A percentile compares a stretch with the other conserved stretches of the same genome.
Evolutionary conservation across 2,888 invertebrate genomes (phyloP).

Genomic region (Diaperis boleti): DNA sequence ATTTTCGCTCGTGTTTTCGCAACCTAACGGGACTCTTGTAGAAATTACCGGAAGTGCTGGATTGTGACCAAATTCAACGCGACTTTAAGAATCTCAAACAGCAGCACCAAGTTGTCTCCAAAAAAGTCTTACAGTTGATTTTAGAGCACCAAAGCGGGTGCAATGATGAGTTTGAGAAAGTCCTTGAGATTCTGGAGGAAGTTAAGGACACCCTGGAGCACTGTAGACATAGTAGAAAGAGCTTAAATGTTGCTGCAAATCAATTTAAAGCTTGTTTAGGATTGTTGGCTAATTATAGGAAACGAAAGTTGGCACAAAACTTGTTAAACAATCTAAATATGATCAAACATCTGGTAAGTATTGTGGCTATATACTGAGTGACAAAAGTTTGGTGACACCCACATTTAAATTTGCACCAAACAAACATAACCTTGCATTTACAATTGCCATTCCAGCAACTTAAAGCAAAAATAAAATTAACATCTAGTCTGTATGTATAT

Average conservation of each 20-base stretch:
- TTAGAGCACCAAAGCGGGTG: constrained; percentile 91
- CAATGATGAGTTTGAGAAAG: constrained; percentile 84
- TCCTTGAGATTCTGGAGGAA: constrained; percentile 78
- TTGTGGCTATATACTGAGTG: constrained; percentile 9
- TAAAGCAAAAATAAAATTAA: no score
- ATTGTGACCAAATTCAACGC: constrained; percentile 79
- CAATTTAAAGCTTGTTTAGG: constrained; percentile 89
- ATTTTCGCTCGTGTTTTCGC: no score
- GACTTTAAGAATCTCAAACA: constrained; percentile 80
- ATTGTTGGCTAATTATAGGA: constrained; percentile 91
- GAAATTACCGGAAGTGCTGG: constrained; percentile 74
- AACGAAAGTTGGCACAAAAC: constrained; percentile 84
- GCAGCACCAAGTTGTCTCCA: constrained; percentile 91
- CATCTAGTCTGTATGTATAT: no score
- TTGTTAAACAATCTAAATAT: constrained; percentile 83
- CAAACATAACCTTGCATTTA: no score
- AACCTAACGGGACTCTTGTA: constrained; percentile 57
- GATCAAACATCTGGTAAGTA: constrained; percentile 80
- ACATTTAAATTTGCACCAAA: no score
- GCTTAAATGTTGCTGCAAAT: constrained; percentile 81
- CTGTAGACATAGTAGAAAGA: constrained; percentile 79
- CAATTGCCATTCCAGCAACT: no score
- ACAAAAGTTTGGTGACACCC: no score
- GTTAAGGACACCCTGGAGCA: constrained; percentile 77
- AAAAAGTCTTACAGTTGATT: constrained; percentile 92